Percentiles rank a stretch among this genome's conserved stretches.
phyloP scores from a whole-genome alignment of 2,113 vertebrate species.

The Malurus elegans region DNA sequence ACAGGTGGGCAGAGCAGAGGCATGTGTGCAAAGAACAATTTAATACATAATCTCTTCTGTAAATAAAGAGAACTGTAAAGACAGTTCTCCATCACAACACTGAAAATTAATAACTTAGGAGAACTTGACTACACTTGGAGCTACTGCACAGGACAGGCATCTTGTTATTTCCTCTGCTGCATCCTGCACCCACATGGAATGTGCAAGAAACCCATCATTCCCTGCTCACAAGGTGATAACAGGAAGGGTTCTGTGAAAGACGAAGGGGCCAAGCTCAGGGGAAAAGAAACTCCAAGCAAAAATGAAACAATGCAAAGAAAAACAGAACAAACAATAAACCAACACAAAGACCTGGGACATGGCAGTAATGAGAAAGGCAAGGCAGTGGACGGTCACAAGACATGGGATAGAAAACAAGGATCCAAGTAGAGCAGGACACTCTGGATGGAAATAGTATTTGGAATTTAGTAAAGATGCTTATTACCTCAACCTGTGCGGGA shows the following conservation, averaged over 20 bases:
- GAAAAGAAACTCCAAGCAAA: not conserved
- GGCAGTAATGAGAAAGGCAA: not conserved
- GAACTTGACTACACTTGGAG: not conserved
- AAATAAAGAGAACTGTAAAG: not conserved
- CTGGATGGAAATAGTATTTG: not conserved
- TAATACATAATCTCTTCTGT: not conserved
- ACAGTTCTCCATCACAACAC: not conserved
- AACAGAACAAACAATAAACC: not conserved
- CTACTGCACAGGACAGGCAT: not conserved
- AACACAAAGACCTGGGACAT: not conserved
- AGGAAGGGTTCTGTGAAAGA: not conserved
- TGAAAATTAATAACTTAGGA: not conserved
- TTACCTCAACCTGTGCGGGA: not conserved
- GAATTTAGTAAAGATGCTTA: not conserved
- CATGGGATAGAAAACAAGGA: not conserved
- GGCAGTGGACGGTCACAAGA: not conserved
- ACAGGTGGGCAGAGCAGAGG: not conserved
- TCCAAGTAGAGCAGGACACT: not conserved
- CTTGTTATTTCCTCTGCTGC: not conserved
- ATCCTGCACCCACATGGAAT: not conserved
- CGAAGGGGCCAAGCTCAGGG: not conserved
- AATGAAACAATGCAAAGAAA: not conserved
- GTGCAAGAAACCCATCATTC: not conserved
- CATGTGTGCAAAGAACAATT: not conserved
- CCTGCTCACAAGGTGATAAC: not conserved